Conservation (phyloP, 53 echinoderm and acorn worm genomes). For the Henricia sp. region DNA sequence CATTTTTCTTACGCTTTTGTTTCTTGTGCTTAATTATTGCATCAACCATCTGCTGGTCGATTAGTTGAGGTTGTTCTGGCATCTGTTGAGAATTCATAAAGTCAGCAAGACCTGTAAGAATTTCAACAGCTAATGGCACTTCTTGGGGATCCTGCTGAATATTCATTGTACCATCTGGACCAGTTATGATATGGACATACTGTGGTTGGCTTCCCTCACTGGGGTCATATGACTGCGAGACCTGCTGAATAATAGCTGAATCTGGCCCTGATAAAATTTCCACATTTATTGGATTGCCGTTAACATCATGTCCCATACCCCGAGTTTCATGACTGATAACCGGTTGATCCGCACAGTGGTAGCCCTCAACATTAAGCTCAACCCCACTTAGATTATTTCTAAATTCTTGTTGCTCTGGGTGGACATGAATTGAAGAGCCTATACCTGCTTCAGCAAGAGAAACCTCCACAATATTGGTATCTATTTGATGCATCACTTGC, state of each 20-base stretch:
- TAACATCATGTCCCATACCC: constrained; percentile 32
- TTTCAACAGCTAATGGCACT: constrained; percentile 41
- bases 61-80: constrained; percentile 49
- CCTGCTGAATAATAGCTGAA: constrained; percentile 27
- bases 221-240: constrained; percentile 37
- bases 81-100: constrained; percentile 57
- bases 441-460: constrained; percentile 50
- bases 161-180: constrained; percentile 52
- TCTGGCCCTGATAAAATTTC: constrained; percentile 38
- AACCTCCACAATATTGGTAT: constrained; percentile 53
- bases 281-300: constrained; percentile 33
- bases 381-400: constrained; percentile 14
- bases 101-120: constrained; percentile 39
- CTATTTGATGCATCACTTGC: constrained; percentile 57
- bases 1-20: constrained; percentile 29
- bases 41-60: constrained; percentile 50
- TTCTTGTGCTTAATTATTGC: constrained; percentile 55
- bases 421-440: constrained; percentile 33
- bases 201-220: constrained; percentile 15
- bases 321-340: constrained; percentile 30
- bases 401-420: constrained; percentile 17
- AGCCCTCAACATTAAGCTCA: constrained; percentile 38
- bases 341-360: constrained; percentile 6
- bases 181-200: constrained; percentile 49
- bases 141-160: constrained; percentile 52